Evolutionary conservation across 1,140 invertebrate genomes (phyloP).

Genomic region (Pygmarrhopalites habei): DNA sequence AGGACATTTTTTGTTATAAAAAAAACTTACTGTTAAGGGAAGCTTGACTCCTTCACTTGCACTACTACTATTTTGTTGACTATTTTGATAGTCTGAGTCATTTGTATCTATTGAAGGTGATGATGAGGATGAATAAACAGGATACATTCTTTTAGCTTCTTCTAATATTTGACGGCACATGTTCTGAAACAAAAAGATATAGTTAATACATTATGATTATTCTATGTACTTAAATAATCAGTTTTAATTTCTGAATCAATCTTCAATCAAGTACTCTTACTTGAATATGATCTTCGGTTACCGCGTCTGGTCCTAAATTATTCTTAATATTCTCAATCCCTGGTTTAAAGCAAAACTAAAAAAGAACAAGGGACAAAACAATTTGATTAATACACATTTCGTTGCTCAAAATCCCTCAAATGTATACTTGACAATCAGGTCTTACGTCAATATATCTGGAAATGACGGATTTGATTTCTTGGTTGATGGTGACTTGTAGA

Average conservation of each 20-base stretch:
- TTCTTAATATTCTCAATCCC: conserved; percentile 67
- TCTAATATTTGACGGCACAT: conserved; percentile 70
- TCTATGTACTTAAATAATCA: too few species aligned
- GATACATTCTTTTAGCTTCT: conserved; percentile 65
- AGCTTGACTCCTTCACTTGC: conserved; percentile 30
- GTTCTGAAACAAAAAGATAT: too few species aligned
- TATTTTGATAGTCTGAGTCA: conserved; percentile 30
- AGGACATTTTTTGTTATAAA: not conserved
- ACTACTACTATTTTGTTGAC: conserved; percentile 22
- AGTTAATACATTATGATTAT: too few species aligned
- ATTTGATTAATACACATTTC: too few species aligned
- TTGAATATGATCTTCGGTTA: conserved; percentile 67
- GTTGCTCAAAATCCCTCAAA: too few species aligned
- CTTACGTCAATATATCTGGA: conserved; percentile 65
- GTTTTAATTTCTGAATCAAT: too few species aligned
- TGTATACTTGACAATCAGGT: conserved; percentile 14
- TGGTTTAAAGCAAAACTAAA: conserved; percentile 66
- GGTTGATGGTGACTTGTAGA: conserved; percentile 65
- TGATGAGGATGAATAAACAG: conserved; percentile 30
- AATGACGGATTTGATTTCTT: conserved; percentile 66
- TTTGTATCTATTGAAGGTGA: conserved; percentile 33
- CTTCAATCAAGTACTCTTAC: too few species aligned
- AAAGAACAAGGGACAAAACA: conserved; percentile 39
- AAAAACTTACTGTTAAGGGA: conserved; percentile 29
- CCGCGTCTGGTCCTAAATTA: conserved; percentile 64